Percentiles rank a stretch among this genome's conserved stretches.
phyloP scores from a whole-genome alignment of 2,888 invertebrate genomes.

The Apotomis capreana region DNA sequence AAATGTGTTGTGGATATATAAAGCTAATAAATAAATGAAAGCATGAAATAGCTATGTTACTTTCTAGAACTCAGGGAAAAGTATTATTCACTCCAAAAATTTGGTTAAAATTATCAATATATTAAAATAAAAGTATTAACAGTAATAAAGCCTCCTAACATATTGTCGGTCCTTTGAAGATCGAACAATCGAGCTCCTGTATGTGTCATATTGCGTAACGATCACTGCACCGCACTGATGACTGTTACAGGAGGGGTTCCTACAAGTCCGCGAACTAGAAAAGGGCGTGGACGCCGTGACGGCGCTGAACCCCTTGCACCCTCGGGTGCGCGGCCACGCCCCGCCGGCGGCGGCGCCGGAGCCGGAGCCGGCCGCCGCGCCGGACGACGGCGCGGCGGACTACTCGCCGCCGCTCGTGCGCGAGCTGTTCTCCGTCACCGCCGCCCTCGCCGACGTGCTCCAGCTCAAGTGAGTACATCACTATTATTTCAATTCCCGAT shows the following conservation, averaged over 20 bases:
- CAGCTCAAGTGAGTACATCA: constrained; percentile 74
- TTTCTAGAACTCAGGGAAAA: too few species aligned
- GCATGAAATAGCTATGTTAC: too few species aligned
- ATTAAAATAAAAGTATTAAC: too few species aligned
- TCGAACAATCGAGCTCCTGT: too few species aligned
- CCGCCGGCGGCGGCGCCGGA: constrained; percentile 34
- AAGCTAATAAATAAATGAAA: too few species aligned
- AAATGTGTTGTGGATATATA: too few species aligned
- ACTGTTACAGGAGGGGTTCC: constrained; percentile 80
- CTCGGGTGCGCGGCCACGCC: constrained; percentile 69
- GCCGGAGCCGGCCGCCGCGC: constrained; percentile 28
- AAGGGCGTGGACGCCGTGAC: constrained; percentile 93
- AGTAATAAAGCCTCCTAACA: too few species aligned
- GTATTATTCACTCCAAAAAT: too few species aligned
- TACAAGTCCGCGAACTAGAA: constrained; percentile 85
- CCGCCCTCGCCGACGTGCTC: constrained; percentile 85
- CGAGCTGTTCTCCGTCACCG: constrained; percentile 88
- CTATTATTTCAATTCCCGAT: too few species aligned
- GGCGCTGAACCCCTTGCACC: constrained; percentile 85
- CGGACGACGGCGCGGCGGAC: constrained; percentile 41
- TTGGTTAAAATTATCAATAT: too few species aligned
- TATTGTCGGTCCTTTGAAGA: too few species aligned
- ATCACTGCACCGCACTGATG: too few species aligned
- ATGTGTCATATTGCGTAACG: neutral
- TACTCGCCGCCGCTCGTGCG: constrained; percentile 82